These are phyloP conservation scores for Alcedo atthis DNA, from an alignment of 2,797 vertebrate genomes.

Conservation along the genomic window DNA sequence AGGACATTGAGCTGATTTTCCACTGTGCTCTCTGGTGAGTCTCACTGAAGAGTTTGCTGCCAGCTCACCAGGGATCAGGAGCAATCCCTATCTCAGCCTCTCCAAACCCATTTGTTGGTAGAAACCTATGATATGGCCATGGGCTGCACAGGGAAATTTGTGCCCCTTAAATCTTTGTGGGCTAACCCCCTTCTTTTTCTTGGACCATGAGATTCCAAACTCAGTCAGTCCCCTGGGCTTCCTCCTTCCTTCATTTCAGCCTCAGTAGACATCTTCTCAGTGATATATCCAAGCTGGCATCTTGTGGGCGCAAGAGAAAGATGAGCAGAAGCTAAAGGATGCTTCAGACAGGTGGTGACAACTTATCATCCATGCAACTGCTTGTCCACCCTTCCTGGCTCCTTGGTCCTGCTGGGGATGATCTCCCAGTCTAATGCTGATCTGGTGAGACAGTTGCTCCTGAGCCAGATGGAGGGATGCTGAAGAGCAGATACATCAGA, in stretches of 20 bases:
- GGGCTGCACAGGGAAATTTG: background rate
- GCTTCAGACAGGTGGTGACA: constrained; percentile 3
- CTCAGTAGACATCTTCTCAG: background rate
- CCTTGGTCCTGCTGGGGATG: background rate
- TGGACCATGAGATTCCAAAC: background rate
- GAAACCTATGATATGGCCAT: background rate
- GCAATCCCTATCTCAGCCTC: background rate
- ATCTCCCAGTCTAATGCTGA: background rate
- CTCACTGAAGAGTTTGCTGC: background rate
- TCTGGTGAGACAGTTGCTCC: background rate
- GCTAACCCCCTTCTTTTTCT: background rate
- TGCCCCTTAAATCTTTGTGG: background rate
- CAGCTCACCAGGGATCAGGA: background rate
- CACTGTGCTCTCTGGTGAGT: background rate
- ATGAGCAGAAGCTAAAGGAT: constrained; percentile 7
- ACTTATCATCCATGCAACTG: background rate
- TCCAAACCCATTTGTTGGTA: background rate
- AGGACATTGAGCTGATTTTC: background rate
- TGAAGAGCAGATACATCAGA: background rate
- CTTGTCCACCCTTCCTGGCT: background rate
- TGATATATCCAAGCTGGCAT: background rate
- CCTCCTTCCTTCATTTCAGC: background rate
- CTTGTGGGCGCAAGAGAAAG: background rate
- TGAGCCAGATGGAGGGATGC: background rate
- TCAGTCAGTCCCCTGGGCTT: background rate